A percentile compares a stretch with the other conserved stretches of the same genome.
These are phyloP conservation scores for Melangyna quadrimaculata DNA, from an alignment of 2,888 invertebrate genomes.

Conservation along the genomic window DNA sequence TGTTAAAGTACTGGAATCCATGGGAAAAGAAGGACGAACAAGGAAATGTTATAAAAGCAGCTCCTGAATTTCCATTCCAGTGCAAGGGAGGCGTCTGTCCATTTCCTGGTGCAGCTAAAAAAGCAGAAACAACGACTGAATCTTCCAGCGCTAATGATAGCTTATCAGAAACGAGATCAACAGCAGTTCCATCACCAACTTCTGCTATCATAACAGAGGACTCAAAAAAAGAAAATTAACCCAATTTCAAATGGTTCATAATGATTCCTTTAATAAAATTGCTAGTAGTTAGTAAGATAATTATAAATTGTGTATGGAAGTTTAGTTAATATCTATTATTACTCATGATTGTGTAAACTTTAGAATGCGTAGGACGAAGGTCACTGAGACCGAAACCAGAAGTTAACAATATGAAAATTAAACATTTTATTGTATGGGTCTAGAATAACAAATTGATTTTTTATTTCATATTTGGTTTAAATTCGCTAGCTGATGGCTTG, in stretches of 20 bases:
- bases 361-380: constrained; percentile 47
- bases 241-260: not conserved
- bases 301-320: not conserved
- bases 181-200: not conserved
- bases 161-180: not conserved
- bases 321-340: not conserved
- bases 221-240: constrained; percentile 57
- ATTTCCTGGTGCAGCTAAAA: constrained; percentile 75
- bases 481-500: too few species aligned
- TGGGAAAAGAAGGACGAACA: constrained; percentile 86
- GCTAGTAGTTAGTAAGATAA: not conserved
- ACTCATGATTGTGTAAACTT: constrained; percentile 15
- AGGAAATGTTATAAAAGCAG: constrained; percentile 82
- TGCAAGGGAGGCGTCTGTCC: constrained; percentile 84
- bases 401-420: constrained; percentile 25
- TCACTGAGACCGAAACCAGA: constrained; percentile 21
- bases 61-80: constrained; percentile 84
- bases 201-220: not conserved
- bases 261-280: constrained; percentile 1
- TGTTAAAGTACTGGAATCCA: constrained; percentile 91
- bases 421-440: not conserved
- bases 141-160: not conserved
- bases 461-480: not conserved
- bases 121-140: constrained; percentile 19
- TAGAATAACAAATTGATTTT: not conserved